Conservation (phyloP, 1,140 invertebrate species). For the Lepidurus packardi region DNA sequence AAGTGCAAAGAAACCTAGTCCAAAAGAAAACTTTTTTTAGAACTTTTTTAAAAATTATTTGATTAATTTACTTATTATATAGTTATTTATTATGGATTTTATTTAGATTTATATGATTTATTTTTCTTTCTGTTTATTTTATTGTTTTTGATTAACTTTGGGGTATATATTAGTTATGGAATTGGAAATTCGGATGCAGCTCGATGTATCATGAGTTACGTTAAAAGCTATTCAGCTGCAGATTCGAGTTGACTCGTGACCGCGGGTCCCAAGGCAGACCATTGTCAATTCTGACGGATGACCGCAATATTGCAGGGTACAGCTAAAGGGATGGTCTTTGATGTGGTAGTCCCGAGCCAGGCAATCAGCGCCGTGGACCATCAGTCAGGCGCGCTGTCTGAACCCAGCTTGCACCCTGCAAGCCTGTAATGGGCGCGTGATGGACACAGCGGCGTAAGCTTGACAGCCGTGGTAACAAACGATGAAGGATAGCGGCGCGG, state of each 20-base stretch:
- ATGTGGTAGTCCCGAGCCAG: slow-evolving; percentile 20
- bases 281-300: slow-evolving; percentile 19
- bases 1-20: background rate
- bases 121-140: no score
- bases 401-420: slow-evolving; percentile 17
- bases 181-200: background rate
- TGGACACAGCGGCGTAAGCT: slow-evolving; percentile 17
- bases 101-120: no score
- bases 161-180: no score
- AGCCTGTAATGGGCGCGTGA: slow-evolving; percentile 16
- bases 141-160: no score
- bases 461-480: slow-evolving; percentile 21
- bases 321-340: slow-evolving; percentile 21
- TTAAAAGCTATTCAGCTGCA: slow-evolving; percentile 4
- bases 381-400: slow-evolving; percentile 20
- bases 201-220: background rate
- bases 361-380: slow-evolving; percentile 14
- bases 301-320: slow-evolving; percentile 18
- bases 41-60: no score
- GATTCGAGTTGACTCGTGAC: slow-evolving; percentile 5
- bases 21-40: background rate
- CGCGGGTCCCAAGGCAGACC: background rate
- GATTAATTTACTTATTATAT: no score
- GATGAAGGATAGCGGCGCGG: slow-evolving; percentile 20
- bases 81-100: no score